Percentiles rank a stretch among this genome's conserved stretches.
phyloP scores from a whole-genome alignment of 1,140 invertebrate species.

The Drosophila orosa region DNA sequence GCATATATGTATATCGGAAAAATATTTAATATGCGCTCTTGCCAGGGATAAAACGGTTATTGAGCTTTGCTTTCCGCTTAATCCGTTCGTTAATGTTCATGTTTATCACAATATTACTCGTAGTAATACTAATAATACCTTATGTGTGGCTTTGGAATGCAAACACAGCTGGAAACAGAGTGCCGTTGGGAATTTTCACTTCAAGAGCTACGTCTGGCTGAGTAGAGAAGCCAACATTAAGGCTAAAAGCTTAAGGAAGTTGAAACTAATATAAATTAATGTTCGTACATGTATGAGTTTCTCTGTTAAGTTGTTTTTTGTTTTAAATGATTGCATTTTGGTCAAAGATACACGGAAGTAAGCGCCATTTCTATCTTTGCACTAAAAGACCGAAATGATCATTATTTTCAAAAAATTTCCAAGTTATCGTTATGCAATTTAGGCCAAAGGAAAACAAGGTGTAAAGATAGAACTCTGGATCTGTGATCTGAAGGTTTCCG shows the following conservation, averaged over 20 bases:
- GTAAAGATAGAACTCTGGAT: too few species aligned
- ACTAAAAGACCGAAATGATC: too few species aligned
- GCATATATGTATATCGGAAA: constrained; percentile 25
- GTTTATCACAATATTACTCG: constrained; percentile 39
- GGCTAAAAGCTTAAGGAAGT: neutral
- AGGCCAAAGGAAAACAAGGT: too few species aligned
- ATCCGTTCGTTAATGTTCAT: constrained; percentile 45
- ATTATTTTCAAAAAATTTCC: too few species aligned
- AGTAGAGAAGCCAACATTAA: neutral
- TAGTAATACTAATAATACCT: constrained; percentile 9
- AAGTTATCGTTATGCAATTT: too few species aligned
- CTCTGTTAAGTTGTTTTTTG: too few species aligned
- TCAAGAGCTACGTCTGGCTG: neutral
- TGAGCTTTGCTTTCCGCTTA: constrained; percentile 12
- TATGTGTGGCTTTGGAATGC: constrained; percentile 17
- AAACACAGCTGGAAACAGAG: constrained; percentile 38
- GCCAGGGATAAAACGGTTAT: constrained; percentile 14
- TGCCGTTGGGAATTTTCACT: constrained; percentile 8
- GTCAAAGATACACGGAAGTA: too few species aligned
- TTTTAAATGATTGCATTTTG: too few species aligned
- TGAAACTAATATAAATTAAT: neutral
- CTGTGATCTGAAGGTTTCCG: too few species aligned
- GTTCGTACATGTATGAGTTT: neutral
- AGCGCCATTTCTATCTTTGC: too few species aligned
- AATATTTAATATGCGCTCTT: constrained; percentile 45